phyloP scores from a whole-genome alignment of 1,140 invertebrate species.

The Bursaphelenchus mucronatus region DNA sequence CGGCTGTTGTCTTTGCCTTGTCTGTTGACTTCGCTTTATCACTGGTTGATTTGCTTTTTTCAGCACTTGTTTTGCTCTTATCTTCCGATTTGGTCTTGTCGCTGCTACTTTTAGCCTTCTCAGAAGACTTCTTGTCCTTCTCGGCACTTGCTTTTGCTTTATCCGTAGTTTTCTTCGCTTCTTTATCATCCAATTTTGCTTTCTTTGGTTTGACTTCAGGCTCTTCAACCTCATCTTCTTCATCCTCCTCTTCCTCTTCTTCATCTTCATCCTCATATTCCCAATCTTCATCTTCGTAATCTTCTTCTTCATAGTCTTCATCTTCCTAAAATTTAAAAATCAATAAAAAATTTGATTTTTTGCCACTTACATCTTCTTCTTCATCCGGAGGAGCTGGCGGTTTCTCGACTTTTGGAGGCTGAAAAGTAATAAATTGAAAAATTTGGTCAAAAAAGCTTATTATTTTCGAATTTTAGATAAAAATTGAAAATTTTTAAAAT shows the following conservation, averaged over 20 bases:
- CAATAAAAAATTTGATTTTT: too few species aligned
- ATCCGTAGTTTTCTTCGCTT: not conserved
- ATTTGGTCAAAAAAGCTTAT: not conserved
- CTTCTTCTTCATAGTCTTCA: conserved; percentile 11
- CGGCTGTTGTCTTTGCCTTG: too few species aligned
- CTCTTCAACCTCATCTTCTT: conserved; percentile 15
- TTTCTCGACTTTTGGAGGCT: not conserved
- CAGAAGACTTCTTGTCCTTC: not conserved
- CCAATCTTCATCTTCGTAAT: conserved; percentile 21
- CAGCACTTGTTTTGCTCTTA: too few species aligned
- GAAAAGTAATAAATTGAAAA: not conserved
- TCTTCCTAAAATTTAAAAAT: conserved; percentile 3
- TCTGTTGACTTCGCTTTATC: too few species aligned
- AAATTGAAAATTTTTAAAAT: not conserved
- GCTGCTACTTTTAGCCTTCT: too few species aligned
- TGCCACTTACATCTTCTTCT: not conserved
- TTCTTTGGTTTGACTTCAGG: conserved; percentile 13
- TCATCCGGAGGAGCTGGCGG: not conserved
- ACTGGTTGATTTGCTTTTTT: too few species aligned
- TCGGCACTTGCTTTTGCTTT: not conserved
- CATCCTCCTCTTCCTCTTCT: conserved; percentile 9
- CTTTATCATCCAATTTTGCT: not conserved
- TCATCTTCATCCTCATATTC: conserved; percentile 11
- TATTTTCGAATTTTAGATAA: conserved; percentile 3
- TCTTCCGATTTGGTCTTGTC: too few species aligned